phyloP scores from a whole-genome alignment of 2,888 invertebrate genomes.

The Apodemia zela region DNA sequence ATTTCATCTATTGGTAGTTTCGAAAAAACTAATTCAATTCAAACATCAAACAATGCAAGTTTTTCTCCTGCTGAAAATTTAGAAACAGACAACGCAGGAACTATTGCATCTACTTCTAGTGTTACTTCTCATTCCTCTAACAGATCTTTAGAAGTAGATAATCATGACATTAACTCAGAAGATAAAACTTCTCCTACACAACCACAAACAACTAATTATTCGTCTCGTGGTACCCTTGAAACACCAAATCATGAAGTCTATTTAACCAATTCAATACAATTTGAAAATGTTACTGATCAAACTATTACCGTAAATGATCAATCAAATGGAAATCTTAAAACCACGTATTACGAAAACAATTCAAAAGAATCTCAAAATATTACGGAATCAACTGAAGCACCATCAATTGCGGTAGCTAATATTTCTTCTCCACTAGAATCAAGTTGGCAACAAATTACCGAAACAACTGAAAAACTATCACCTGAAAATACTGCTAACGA shows the following conservation, averaged over 20 bases:
- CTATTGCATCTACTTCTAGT: neutral
- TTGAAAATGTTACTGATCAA: neutral
- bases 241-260: neutral
- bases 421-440: neutral
- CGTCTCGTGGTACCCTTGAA: neutral
- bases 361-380: too few relatives aligned
- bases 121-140: neutral
- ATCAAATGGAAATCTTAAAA: neutral
- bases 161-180: too few relatives aligned
- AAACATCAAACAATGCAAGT: neutral
- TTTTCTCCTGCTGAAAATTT: neutral
- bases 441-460: too few relatives aligned
- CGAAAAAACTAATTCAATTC: neutral
- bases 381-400: neutral
- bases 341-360: too few relatives aligned
- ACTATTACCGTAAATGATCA: neutral
- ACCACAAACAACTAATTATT: neutral
- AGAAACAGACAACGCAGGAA: neutral
- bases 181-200: neutral
- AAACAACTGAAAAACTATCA: too few relatives aligned
- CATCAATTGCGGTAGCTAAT: neutral
- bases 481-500: too few relatives aligned
- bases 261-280: neutral
- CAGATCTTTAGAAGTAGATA: too few relatives aligned
- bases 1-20: neutral